These are phyloP conservation scores for Rhinichthys klamathensis DNA, from an alignment of 2,113 vertebrate genomes.

Conservation along the genomic window DNA sequence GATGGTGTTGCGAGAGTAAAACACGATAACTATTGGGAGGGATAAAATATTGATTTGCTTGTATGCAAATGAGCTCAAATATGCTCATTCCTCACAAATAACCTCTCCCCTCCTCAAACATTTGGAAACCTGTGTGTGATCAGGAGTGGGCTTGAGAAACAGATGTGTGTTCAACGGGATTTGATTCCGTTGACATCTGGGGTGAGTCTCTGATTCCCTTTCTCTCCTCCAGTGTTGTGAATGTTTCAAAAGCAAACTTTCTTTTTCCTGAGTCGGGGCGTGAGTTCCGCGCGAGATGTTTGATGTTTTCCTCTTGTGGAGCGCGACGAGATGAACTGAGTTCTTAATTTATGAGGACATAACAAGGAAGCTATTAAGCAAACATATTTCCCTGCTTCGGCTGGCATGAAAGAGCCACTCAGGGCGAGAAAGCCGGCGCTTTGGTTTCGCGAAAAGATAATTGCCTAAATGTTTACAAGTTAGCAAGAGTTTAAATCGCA, in stretches of 20 bases:
- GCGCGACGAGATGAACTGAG: conserved; percentile 51
- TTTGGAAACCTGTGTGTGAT: conserved; percentile 51
- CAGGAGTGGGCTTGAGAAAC: conserved; percentile 16
- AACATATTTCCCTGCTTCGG: conserved; percentile 61
- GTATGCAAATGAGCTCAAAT: conserved; percentile 28
- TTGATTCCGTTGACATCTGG: conserved; percentile 43
- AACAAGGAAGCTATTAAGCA: conserved; percentile 64
- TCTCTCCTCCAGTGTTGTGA: conserved; percentile 46
- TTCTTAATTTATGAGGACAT: conserved; percentile 63
- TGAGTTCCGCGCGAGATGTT: conserved; percentile 52
- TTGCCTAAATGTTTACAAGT: conserved; percentile 62
- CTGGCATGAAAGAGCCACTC: conserved; percentile 55
- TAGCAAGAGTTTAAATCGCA: conserved; percentile 44
- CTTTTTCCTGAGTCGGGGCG: conserved; percentile 43
- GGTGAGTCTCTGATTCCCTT: conserved; percentile 8
- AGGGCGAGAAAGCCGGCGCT: conserved; percentile 52
- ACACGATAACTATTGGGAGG: not conserved
- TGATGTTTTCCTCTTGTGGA: conserved; percentile 54
- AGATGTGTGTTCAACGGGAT: conserved; percentile 30
- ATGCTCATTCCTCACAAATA: conserved; percentile 32
- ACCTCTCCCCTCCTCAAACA: conserved; percentile 50
- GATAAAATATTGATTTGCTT: conserved; percentile 49
- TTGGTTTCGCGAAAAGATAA: conserved; percentile 59
- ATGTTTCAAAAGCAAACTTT: conserved; percentile 55
- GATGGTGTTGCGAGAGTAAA: not conserved